phyloP scores from a whole-genome alignment of 2,113 vertebrate genomes.

The Alligator mississippiensis region DNA sequence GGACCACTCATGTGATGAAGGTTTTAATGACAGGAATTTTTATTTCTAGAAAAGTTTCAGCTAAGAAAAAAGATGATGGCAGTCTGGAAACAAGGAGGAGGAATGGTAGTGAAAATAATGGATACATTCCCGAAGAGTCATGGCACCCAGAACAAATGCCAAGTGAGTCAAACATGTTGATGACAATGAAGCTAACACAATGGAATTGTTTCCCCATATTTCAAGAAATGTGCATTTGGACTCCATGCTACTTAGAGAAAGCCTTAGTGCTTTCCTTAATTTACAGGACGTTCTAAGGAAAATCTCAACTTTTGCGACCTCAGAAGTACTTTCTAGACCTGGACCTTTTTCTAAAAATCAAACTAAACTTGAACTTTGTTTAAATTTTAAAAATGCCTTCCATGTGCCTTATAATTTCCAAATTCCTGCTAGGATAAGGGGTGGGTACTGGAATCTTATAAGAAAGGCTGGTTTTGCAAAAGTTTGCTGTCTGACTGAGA shows the following conservation, averaged over 20 bases:
- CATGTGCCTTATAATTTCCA: background rate
- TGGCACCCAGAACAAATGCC: background rate
- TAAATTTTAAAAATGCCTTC: background rate
- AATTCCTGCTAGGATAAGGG: background rate
- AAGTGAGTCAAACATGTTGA: slow-evolving; percentile 28
- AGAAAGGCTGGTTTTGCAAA: background rate
- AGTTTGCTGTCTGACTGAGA: slow-evolving; percentile 21
- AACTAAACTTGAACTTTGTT: background rate
- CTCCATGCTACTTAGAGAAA: background rate
- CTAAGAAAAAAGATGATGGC: slow-evolving; percentile 15
- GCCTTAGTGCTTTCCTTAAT: background rate
- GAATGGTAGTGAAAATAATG: slow-evolving; percentile 68
- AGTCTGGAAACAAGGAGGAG: background rate
- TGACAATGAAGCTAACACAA: background rate
- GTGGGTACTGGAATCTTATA: background rate
- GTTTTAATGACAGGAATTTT: background rate
- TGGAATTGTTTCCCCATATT: background rate
- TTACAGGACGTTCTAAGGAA: background rate
- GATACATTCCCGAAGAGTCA: slow-evolving; percentile 65
- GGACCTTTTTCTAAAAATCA: background rate
- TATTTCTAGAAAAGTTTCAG: slow-evolving; percentile 71
- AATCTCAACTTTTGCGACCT: background rate
- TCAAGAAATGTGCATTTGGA: background rate
- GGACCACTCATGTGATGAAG: background rate
- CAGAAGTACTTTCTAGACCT: background rate